Percentiles rank a stretch among this genome's conserved stretches.
These are phyloP conservation scores for Cryptocheilus praepositus DNA, from an alignment of 2,888 invertebrate genomes.

Conservation along the genomic window DNA sequence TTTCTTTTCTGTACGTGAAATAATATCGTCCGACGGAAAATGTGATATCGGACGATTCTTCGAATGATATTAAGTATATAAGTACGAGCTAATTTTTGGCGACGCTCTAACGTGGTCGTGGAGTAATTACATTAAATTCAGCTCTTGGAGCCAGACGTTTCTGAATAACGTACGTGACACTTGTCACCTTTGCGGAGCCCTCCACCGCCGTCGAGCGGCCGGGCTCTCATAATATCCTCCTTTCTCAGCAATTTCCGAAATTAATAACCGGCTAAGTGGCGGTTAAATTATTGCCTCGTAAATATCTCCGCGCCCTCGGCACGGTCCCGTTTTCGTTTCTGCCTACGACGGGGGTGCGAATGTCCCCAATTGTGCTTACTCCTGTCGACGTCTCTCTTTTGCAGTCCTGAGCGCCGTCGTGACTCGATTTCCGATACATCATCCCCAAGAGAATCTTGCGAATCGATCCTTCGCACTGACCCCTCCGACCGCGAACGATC, in stretches of 20 bases:
- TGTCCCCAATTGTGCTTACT: constrained; percentile 50
- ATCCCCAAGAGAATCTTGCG: constrained; percentile 7
- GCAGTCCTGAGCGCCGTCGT: constrained; percentile 3
- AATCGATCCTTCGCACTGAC: too few relatives aligned
- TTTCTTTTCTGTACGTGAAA: too few relatives aligned
- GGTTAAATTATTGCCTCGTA: constrained; percentile 75
- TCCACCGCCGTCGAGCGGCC: constrained; percentile 23
- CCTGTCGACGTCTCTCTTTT: constrained; percentile 33
- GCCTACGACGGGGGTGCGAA: constrained; percentile 47
- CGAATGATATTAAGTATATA: too few relatives aligned
- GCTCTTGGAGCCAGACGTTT: too few relatives aligned
- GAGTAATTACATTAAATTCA: neutral
- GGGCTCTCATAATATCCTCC: constrained; percentile 56
- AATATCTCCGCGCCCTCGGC: constrained; percentile 70
- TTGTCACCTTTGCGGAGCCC: constrained; percentile 22
- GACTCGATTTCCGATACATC: constrained; percentile 19
- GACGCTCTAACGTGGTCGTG: neutral
- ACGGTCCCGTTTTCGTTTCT: constrained; percentile 56
- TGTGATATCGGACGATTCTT: too few relatives aligned
- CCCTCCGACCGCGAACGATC: too few relatives aligned
- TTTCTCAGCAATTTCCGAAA: constrained; percentile 74
- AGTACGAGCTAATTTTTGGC: neutral
- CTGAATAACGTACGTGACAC: constrained; percentile 10
- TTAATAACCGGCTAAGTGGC: constrained; percentile 75
- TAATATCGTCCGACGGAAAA: too few relatives aligned